Percentiles rank a stretch among this genome's conserved stretches.
phyloP scores from a whole-genome alignment of 2,888 invertebrate species.

The Philereme transversata region DNA sequence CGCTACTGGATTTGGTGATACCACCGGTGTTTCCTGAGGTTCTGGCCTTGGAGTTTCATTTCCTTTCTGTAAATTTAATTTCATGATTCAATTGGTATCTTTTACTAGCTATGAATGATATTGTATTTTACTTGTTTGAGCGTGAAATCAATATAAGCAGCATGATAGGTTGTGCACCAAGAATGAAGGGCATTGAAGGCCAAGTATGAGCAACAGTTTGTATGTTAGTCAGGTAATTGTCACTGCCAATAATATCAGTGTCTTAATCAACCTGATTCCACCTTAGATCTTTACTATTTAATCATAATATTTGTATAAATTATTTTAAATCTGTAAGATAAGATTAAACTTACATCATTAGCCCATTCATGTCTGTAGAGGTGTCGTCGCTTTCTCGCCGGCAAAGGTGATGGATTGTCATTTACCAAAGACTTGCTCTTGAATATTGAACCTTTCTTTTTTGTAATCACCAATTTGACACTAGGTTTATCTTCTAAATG shows the following conservation, averaged over 20 bases:
- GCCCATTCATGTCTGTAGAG: conserved; percentile 96
- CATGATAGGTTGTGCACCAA: too few species aligned
- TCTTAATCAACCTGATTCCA: background rate
- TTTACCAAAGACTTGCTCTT: conserved; percentile 90
- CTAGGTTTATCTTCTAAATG: conserved; percentile 79
- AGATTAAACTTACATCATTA: conserved; percentile 85
- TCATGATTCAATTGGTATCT: too few species aligned
- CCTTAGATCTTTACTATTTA: background rate
- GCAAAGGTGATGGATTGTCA: conserved; percentile 82
- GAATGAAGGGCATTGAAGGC: background rate
- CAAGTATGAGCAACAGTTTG: background rate
- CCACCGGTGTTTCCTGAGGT: conserved; percentile 62
- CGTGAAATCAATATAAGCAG: too few species aligned
- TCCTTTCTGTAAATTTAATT: conserved; percentile 63
- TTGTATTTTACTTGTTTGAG: too few species aligned
- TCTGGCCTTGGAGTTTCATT: conserved; percentile 81
- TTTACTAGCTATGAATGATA: too few species aligned
- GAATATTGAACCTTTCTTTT: conserved; percentile 95
- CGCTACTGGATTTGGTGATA: conserved; percentile 52
- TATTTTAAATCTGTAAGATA: background rate
- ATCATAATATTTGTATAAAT: background rate
- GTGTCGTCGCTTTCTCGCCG: conserved; percentile 89
- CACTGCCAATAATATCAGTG: too few species aligned
- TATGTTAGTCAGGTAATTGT: background rate
- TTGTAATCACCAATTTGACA: conserved; percentile 89